Evolutionary conservation across 2,113 vertebrate genomes (phyloP).

Genomic region (Hyperopisus bebe): DNA sequence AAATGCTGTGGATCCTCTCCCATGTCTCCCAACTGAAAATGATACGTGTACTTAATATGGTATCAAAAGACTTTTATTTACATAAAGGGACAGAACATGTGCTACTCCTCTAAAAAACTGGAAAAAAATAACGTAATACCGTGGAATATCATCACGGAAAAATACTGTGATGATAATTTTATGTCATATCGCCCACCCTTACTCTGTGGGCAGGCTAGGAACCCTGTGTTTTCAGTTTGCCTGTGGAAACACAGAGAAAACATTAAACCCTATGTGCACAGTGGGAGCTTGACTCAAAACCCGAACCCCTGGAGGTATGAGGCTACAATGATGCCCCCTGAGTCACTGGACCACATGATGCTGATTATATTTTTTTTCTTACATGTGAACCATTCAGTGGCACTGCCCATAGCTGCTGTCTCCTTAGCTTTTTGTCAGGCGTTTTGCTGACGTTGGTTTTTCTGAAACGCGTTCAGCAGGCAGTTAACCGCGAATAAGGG

Average conservation of each 20-base stretch:
- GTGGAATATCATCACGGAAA: neutral
- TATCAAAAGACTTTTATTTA: neutral
- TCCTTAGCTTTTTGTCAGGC: neutral
- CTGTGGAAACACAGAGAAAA: neutral
- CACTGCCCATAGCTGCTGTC: neutral
- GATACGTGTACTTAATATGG: neutral
- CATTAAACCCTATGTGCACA: neutral
- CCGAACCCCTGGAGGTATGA: neutral
- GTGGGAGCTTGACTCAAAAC: neutral
- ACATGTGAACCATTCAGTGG: neutral
- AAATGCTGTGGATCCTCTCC: neutral
- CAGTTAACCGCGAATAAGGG: neutral
- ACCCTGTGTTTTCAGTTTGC: neutral
- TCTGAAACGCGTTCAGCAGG: neutral
- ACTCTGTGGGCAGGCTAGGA: neutral
- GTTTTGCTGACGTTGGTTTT: neutral
- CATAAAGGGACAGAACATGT: neutral
- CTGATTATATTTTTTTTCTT: neutral
- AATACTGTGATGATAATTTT: neutral
- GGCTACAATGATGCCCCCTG: neutral
- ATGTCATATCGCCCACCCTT: neutral
- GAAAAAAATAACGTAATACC: neutral
- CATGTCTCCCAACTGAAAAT: neutral
- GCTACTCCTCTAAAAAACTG: neutral
- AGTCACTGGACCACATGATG: neutral